Percentiles rank a stretch among this genome's conserved stretches.
These are phyloP conservation scores for Leucophenga varia DNA, from an alignment of 1,140 invertebrate genomes.

Conservation along the genomic window DNA sequence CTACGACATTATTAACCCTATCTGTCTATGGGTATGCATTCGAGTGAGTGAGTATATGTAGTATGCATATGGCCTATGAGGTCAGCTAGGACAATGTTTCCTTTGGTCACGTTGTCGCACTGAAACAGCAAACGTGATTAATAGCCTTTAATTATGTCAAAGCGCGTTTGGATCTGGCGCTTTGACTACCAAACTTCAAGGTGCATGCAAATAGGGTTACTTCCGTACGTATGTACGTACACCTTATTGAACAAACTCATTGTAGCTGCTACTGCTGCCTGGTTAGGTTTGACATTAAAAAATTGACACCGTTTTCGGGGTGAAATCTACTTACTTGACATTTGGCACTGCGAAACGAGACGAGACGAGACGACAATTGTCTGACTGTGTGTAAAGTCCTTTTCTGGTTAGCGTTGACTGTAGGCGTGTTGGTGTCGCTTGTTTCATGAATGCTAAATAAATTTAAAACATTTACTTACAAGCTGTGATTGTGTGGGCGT, in stretches of 20 bases:
- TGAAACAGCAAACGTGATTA: slow-evolving; percentile 54
- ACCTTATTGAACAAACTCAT: too few relatives aligned
- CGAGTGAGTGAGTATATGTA: slow-evolving; percentile 29
- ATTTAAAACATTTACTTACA: slow-evolving; percentile 16
- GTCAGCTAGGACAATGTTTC: too few relatives aligned
- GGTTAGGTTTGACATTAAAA: slow-evolving; percentile 54
- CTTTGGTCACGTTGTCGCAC: slow-evolving; percentile 5
- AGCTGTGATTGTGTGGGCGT: slow-evolving; percentile 49
- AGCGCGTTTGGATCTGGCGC: slow-evolving; percentile 31
- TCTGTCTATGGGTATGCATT: not conserved
- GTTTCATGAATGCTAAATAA: not conserved
- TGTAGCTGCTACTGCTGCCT: too few relatives aligned
- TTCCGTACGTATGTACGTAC: too few relatives aligned
- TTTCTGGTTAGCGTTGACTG: slow-evolving; percentile 5
- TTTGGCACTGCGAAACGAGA: slow-evolving; percentile 27
- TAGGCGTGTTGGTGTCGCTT: slow-evolving; percentile 31
- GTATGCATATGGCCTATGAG: not conserved
- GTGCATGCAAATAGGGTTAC: too few relatives aligned
- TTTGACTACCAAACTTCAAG: too few relatives aligned
- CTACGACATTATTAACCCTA: slow-evolving; percentile 50
- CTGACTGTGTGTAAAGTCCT: slow-evolving; percentile 21
- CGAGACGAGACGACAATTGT: slow-evolving; percentile 37
- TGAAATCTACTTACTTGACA: slow-evolving; percentile 39
- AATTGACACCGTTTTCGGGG: slow-evolving; percentile 52
- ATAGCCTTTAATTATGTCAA: slow-evolving; percentile 53